Percentiles rank a stretch among this genome's conserved stretches.
These are phyloP conservation scores for Cinclus mexicanus DNA, from an alignment of 2,113 vertebrate species.

Conservation along the genomic window DNA sequence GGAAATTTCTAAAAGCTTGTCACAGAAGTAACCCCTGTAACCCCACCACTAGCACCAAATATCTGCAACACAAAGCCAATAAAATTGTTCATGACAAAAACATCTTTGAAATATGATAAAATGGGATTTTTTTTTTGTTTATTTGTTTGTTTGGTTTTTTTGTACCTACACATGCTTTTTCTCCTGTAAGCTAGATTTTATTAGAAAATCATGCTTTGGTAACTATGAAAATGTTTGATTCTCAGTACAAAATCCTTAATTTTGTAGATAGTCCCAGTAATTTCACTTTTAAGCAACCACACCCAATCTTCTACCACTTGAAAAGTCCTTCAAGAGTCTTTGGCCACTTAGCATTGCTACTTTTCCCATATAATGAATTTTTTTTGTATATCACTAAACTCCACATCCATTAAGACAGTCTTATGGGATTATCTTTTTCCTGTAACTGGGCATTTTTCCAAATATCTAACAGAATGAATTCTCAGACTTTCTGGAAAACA, in stretches of 20 bases:
- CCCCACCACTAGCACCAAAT: not conserved
- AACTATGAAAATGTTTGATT: not conserved
- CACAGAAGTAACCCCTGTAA: not conserved
- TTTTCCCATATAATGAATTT: not conserved
- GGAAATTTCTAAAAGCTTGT: not conserved
- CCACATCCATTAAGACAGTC: not conserved
- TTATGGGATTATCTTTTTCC: not conserved
- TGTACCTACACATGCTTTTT: fast-evolving
- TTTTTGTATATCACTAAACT: not conserved
- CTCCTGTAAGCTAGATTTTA: not conserved
- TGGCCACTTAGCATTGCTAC: not conserved
- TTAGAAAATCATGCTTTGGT: not conserved
- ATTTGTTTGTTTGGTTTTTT: not conserved
- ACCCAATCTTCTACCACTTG: not conserved
- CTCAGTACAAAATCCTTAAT: not conserved
- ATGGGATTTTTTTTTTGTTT: not conserved
- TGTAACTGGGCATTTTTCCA: not conserved
- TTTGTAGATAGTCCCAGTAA: not conserved
- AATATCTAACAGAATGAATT: not conserved
- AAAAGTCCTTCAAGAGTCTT: not conserved
- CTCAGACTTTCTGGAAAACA: not conserved
- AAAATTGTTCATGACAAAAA: not conserved
- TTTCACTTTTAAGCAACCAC: not conserved
- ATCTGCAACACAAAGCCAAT: not conserved
- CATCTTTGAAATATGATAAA: not conserved